phyloP scores from a whole-genome alignment of 2,888 invertebrate species.

The Caenorhabditis wallacei region DNA sequence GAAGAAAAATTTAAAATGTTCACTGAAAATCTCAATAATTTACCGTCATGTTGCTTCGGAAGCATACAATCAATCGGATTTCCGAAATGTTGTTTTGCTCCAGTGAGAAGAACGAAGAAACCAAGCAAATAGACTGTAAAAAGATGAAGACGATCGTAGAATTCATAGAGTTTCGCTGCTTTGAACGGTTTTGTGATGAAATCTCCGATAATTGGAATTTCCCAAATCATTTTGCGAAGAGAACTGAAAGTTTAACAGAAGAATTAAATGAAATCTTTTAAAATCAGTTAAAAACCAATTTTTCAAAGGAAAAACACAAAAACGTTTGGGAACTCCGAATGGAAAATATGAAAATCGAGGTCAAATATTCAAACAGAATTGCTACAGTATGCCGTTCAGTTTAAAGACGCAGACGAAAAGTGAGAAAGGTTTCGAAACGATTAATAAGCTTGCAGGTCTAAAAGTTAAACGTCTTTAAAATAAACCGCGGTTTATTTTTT shows the following conservation, averaged over 20 bases:
- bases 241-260: too few relatives aligned
- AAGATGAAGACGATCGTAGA: constrained; percentile 61
- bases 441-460: not conserved
- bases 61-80: constrained; percentile 69
- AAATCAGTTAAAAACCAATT: not conserved
- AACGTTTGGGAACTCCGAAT: not conserved
- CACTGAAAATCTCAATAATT: not conserved
- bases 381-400: not conserved
- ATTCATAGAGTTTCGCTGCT: constrained; percentile 61
- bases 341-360: not conserved
- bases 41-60: constrained; percentile 59
- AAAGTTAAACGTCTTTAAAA: too few relatives aligned
- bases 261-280: too few relatives aligned
- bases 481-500: too few relatives aligned
- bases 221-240: constrained; percentile 47
- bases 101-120: constrained; percentile 59
- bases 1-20: not conserved
- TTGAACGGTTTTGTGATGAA: constrained; percentile 49
- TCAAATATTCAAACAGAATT: not conserved
- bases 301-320: not conserved
- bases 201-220: constrained; percentile 61
- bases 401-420: constrained; percentile 6
- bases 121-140: constrained; percentile 55
- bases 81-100: constrained; percentile 67
- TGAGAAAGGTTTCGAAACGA: constrained; percentile 1